These are phyloP conservation scores for Danio rerio DNA, from an alignment of 2,113 vertebrate genomes.

Conservation along the genomic window GRCz12tu NC_133183.1:5303001-5303500, in stretches of 20 bases:
- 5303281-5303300: not conserved
- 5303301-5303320: not conserved
- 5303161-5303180: no score
- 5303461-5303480: conserved; percentile 95
- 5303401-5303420: conserved; percentile 97
- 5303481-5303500: conserved; percentile 64
- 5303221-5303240: conserved; percentile 1
- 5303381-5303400: conserved; percentile 95
- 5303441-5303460: conserved; percentile 98
- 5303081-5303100: no score
- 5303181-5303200: not conserved
- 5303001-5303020: no score
- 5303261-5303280: conserved; percentile 5
- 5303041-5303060: no score
- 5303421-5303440: conserved; percentile 94
- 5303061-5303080: no score
- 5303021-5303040: no score
- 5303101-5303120: no score
- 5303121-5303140: no score
- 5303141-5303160: no score
- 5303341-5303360: conserved; percentile 92
- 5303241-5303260: conserved; percentile 2
- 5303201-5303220: not conserved
- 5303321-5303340: not conserved
- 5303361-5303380: conserved; percentile 94